Percentiles rank a stretch among this genome's conserved stretches.
These are phyloP conservation scores for Muricea muricata DNA, from an alignment of 92 coral and sea anemone genomes.

Conservation along the genomic window DNA sequence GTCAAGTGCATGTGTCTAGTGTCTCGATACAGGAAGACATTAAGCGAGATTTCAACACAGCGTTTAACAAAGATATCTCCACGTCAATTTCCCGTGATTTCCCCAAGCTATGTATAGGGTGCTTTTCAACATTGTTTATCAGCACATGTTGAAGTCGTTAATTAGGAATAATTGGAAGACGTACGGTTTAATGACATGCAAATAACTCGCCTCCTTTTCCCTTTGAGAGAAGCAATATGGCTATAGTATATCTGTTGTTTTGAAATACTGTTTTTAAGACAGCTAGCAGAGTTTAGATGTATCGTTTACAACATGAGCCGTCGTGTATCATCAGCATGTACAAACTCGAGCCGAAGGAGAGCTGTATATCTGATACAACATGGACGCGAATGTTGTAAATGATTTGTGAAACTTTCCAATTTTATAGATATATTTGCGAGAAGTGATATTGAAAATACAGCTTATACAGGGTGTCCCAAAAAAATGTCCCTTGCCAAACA, in stretches of 20 bases:
- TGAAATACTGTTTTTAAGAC: background rate
- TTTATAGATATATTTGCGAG: too few relatives aligned
- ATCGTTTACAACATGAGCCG: too few relatives aligned
- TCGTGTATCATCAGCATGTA: too few relatives aligned
- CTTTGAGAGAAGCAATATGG: background rate
- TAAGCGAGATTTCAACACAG: background rate
- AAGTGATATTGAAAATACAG: too few relatives aligned
- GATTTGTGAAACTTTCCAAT: too few relatives aligned
- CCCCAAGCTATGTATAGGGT: too few relatives aligned
- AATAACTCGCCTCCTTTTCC: background rate
- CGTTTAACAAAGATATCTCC: background rate
- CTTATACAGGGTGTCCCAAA: too few relatives aligned
- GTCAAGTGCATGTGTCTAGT: background rate
- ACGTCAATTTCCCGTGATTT: background rate
- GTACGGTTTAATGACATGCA: background rate
- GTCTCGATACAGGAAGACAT: background rate
- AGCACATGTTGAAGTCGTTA: background rate
- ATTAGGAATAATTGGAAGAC: background rate
- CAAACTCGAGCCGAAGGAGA: too few relatives aligned
- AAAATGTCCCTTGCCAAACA: too few relatives aligned
- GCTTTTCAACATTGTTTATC: background rate
- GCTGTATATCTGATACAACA: too few relatives aligned
- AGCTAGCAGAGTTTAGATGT: background rate
- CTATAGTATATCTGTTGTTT: background rate
- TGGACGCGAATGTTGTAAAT: too few relatives aligned